Percentiles rank a stretch among this genome's conserved stretches.
Evolutionary conservation across 2,888 invertebrate genomes (phyloP).

Genomic region (Protodeltote pygarga): DNA sequence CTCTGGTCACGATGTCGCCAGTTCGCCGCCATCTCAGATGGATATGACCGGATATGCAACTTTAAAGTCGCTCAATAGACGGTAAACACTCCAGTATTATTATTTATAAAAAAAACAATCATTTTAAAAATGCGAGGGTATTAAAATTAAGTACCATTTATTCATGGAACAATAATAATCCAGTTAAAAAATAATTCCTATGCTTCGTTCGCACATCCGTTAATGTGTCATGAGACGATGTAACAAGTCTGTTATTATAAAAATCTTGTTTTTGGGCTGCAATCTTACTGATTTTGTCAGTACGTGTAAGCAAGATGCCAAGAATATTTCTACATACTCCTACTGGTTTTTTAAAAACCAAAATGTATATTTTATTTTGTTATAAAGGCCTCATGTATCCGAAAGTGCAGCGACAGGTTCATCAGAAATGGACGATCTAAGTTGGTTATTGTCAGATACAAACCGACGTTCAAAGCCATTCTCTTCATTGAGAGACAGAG

Average conservation of each 20-base stretch:
- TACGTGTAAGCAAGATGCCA: too few relatives aligned
- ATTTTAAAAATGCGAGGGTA: not conserved
- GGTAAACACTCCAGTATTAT: constrained; percentile 64
- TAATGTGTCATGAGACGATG: too few relatives aligned
- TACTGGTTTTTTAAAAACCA: too few relatives aligned
- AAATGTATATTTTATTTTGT: constrained; percentile 5
- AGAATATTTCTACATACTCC: too few relatives aligned
- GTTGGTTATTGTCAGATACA: constrained; percentile 90
- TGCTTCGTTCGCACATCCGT: too few relatives aligned
- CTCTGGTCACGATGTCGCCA: constrained; percentile 84
- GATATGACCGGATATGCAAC: constrained; percentile 93
- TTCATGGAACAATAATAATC: too few relatives aligned
- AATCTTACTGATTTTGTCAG: too few relatives aligned
- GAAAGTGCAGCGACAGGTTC: constrained; percentile 88
- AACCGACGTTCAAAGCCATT: constrained; percentile 89
- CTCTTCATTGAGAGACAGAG: constrained; percentile 86
- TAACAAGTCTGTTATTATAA: too few relatives aligned
- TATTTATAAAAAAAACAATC: not conserved
- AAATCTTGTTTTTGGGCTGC: too few relatives aligned
- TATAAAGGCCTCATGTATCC: constrained; percentile 87
- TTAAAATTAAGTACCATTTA: too few relatives aligned
- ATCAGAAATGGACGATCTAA: constrained; percentile 87
- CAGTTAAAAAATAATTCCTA: too few relatives aligned
- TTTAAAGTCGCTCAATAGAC: constrained; percentile 89
- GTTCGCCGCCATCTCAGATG: constrained; percentile 89